Conservation (phyloP, 2,888 invertebrate genomes). For the Exephanes ischioxanthus region DNA sequence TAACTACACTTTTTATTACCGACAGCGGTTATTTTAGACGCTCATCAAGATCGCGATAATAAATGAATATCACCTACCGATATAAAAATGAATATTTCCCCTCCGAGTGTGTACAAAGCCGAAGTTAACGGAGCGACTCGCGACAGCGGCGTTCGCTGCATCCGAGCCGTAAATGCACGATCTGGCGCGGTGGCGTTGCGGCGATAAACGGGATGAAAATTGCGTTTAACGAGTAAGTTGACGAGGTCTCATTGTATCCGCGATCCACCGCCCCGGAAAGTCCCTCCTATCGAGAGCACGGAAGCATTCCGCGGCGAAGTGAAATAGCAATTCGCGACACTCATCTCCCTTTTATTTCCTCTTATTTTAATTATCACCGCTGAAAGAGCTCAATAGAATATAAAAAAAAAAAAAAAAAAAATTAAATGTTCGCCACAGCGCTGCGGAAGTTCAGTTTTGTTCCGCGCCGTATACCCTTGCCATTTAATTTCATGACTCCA, state of each 20-base stretch:
- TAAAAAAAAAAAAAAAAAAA: slow-evolving; percentile 8
- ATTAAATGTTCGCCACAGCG: slow-evolving; percentile 45
- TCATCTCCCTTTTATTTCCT: slow-evolving; percentile 16
- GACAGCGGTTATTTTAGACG: too few species aligned
- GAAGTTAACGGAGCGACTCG: neutral
- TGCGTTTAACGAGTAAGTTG: neutral
- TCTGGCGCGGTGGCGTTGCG: neutral
- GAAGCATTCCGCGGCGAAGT: neutral
- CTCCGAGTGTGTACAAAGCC: neutral
- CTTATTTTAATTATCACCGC: slow-evolving; percentile 23
- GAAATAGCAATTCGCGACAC: neutral
- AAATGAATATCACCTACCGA: too few species aligned
- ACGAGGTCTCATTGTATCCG: neutral
- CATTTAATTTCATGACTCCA: slow-evolving; percentile 58
- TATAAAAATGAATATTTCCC: too few species aligned
- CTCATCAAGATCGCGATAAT: too few species aligned
- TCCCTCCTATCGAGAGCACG: neutral
- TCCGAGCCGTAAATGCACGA: neutral
- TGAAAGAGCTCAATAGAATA: slow-evolving; percentile 45
- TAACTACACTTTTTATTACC: too few species aligned
- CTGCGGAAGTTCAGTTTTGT: slow-evolving; percentile 9
- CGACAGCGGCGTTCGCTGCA: neutral
- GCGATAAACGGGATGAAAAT: slow-evolving; percentile 5
- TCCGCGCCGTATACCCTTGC: slow-evolving; percentile 16
- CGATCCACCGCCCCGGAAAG: slow-evolving; percentile 2